Base-by-base conservation (phyloP, 2,797 vertebrate species). In the Sylvia borin region DNA sequence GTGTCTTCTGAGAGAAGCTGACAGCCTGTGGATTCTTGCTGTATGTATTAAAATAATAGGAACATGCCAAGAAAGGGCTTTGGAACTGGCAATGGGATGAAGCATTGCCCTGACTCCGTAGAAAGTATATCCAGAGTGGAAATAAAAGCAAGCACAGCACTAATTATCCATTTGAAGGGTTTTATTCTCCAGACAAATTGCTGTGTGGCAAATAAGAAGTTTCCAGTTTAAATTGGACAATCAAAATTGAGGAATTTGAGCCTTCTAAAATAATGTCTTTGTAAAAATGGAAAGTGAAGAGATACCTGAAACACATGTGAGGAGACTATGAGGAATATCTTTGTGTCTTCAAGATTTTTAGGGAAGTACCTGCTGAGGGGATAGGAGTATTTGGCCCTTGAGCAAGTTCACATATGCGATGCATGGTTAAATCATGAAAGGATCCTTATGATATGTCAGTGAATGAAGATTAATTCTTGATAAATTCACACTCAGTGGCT, bases 391-490 rank as follows among this genome's bases (percentile, higher is more conserved):
- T 32, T 78, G 73, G 5, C 43, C 48, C 8, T 65, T 67, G 3
- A 0, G 3, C 7, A 29, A 14, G 67, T 85, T 90, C 24, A 21
- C 7, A 3, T 40, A 13, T 48, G 16, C 0, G 0, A 5, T 53
- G 11, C 31, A 20, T 51, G 34, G 38, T 70, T 71, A 51, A 83
- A 31, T 61, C 25, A 27, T 91, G 60, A 86, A 70, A 29, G 19
- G 24, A 57, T 78, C 31, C 51, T 86, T 11, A 19, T 53, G 32
- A 34, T 7, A 5, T 24, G 11, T 26, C 20, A 38, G 10, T 55
- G 51, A 86, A 78, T 55, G 51, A 65, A 62, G 62, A 84, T 14
- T 75, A 62, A 70, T 73, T 78, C 20, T 34, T 70, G 60, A 45
- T 68, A 47, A 81, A 70, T 53, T 68, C 36, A 26, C 21, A 21